Conservation (phyloP, 2,113 vertebrate species). For the Meleagris gallopavo region DNA sequence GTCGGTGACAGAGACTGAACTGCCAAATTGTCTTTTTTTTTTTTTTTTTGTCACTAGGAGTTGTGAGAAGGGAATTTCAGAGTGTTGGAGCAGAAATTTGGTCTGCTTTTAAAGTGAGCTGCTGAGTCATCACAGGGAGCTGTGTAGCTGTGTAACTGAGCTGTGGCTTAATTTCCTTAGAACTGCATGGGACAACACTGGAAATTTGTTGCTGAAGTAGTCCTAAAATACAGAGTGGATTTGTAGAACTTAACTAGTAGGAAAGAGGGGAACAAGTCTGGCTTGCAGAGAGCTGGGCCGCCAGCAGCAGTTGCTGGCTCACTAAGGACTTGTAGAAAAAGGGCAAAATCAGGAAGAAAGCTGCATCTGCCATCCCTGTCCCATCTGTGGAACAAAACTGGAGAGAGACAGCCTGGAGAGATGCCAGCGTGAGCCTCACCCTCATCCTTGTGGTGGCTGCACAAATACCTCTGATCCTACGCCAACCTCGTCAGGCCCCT, state of each 20-base stretch:
- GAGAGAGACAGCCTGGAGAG: neutral
- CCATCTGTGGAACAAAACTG: neutral
- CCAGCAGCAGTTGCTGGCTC: neutral
- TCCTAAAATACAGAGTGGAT: neutral
- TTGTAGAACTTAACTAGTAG: neutral
- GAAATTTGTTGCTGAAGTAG: neutral
- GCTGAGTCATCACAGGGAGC: neutral
- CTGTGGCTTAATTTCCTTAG: neutral
- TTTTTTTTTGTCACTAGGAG: conserved; percentile 40
- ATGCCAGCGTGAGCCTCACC: rapidly evolving
- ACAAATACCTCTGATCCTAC: neutral
- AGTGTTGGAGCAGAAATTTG: neutral
- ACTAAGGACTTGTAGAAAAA: neutral
- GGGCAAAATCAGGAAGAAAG: neutral
- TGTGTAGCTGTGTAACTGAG: neutral
- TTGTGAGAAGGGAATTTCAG: conserved; percentile 35
- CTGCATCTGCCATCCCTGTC: neutral
- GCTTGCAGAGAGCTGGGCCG: neutral
- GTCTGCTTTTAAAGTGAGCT: conserved; percentile 32
- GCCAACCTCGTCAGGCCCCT: neutral
- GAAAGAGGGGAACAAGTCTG: neutral
- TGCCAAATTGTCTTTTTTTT: conserved; percentile 48
- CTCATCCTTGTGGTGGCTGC: neutral
- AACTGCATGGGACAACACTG: neutral
- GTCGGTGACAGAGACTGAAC: conserved; percentile 45